These are phyloP conservation scores for Ostrea edulis DNA, from an alignment of 1,140 invertebrate genomes.

Conservation along the genomic window DNA sequence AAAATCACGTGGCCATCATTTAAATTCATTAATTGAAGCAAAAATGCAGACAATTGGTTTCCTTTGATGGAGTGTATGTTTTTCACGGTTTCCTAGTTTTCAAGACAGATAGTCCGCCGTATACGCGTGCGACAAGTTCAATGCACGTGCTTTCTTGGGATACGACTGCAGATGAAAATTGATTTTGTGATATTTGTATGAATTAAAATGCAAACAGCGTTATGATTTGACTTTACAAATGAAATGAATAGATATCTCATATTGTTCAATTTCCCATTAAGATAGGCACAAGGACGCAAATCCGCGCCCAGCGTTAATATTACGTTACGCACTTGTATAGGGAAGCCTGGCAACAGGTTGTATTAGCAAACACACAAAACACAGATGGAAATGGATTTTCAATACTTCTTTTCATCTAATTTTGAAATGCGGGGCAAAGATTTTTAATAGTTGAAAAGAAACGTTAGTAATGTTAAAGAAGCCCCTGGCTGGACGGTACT, in stretches of 20 bases:
- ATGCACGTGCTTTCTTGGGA: slow-evolving; percentile 8
- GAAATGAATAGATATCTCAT: slow-evolving; percentile 35
- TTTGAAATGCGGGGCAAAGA: slow-evolving; percentile 3
- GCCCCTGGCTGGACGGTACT: neutral
- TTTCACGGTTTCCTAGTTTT: neutral
- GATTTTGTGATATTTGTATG: slow-evolving; percentile 23
- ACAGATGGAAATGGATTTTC: slow-evolving; percentile 32
- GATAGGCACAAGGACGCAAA: neutral
- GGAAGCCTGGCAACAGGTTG: slow-evolving; percentile 14
- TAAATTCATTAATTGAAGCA: too few species aligned
- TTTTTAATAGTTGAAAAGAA: slow-evolving; percentile 8
- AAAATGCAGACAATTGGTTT: too few species aligned
- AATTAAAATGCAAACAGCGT: slow-evolving; percentile 24
- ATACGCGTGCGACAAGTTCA: slow-evolving; percentile 3
- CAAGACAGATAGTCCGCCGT: neutral
- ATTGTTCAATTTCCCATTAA: slow-evolving; percentile 35
- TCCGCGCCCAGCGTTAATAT: neutral
- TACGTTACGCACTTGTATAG: slow-evolving; percentile 27
- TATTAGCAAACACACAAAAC: slow-evolving; percentile 30
- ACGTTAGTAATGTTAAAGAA: neutral
- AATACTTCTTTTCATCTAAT: neutral
- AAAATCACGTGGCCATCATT: too few species aligned
- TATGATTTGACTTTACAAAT: slow-evolving; percentile 27
- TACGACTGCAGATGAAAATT: slow-evolving; percentile 5
- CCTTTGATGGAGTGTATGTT: neutral